phyloP scores from a whole-genome alignment of 2,797 vertebrate species.

The Epinephelus malabaricus region DNA sequence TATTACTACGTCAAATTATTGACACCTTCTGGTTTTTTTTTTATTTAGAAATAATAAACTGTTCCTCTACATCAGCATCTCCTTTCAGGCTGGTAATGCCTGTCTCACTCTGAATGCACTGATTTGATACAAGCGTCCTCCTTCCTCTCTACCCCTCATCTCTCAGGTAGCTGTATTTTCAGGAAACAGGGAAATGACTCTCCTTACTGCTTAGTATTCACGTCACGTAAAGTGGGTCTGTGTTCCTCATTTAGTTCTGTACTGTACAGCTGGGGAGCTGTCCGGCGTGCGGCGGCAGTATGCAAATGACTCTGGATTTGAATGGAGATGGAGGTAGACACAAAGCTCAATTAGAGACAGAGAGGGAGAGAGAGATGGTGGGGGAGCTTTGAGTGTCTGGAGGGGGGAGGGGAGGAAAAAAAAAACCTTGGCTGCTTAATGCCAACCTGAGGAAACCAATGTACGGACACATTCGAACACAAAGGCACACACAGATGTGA shows the following conservation, averaged over 20 bases:
- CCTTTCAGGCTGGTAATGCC: constrained; percentile 49
- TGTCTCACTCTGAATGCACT: constrained; percentile 55
- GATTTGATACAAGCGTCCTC: constrained; percentile 64
- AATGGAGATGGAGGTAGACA: constrained; percentile 86
- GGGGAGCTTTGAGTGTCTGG: constrained; percentile 74
- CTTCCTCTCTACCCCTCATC: constrained; percentile 56
- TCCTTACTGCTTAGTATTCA: constrained; percentile 89
- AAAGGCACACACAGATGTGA: constrained; percentile 60
- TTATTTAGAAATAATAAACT: constrained; percentile 53
- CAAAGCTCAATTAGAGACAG: constrained; percentile 88
- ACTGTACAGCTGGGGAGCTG: constrained; percentile 91
- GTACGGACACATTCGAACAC: constrained; percentile 70
- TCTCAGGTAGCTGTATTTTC: constrained; percentile 73
- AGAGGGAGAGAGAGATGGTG: constrained; percentile 62
- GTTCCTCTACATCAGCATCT: constrained; percentile 37
- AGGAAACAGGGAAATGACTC: constrained; percentile 69
- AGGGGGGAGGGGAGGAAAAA: constrained; percentile 35
- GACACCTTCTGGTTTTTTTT: constrained; percentile 47
- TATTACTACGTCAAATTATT: constrained; percentile 39
- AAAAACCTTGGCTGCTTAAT: constrained; percentile 78
- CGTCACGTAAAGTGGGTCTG: constrained; percentile 93
- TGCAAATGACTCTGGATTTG: constrained; percentile 91
- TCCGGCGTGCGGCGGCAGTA: constrained; percentile 83
- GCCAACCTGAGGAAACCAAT: constrained; percentile 81
- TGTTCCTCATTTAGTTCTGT: constrained; percentile 90